Conservation (phyloP, 2,888 invertebrate genomes). For the Mesochorus sp. region DNA sequence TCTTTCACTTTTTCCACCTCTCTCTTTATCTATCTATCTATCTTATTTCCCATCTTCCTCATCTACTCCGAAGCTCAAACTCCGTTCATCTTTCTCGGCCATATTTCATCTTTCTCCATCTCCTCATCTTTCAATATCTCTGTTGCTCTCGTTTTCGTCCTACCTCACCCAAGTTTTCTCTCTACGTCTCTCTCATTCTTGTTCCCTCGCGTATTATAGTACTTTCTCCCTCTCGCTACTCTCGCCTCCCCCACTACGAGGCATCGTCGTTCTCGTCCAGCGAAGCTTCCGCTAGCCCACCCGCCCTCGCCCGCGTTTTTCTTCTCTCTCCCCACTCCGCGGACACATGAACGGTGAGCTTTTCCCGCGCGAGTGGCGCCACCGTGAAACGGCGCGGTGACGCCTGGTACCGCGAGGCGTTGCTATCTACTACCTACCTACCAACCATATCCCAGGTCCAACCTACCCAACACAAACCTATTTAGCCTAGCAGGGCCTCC, state of each 20-base stretch:
- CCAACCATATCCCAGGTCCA: conserved; percentile 67
- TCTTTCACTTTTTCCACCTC: not conserved
- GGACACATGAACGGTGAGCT: conserved; percentile 54
- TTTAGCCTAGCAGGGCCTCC: conserved; percentile 69
- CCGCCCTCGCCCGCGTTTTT: too few relatives aligned
- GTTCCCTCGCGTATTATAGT: not conserved
- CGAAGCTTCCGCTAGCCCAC: conserved; percentile 56
- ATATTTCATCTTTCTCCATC: conserved; percentile 34
- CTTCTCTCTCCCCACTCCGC: conserved; percentile 34
- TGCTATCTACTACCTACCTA: conserved; percentile 68
- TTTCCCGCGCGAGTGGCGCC: conserved; percentile 71
- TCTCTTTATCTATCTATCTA: too few relatives aligned
- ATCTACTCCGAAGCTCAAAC: conserved; percentile 12
- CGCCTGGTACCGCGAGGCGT: conserved; percentile 62
- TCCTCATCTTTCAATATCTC: conserved; percentile 9
- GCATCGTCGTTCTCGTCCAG: conserved; percentile 40
- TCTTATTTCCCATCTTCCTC: conserved; percentile 7
- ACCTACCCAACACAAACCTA: conserved; percentile 69
- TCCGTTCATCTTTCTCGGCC: conserved; percentile 38
- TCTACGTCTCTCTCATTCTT: conserved; percentile 23
- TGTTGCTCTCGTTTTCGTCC: conserved; percentile 20
- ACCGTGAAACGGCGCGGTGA: conserved; percentile 65
- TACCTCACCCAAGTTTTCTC: conserved; percentile 26
- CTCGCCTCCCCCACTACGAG: conserved; percentile 16
- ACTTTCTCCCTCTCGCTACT: conserved; percentile 34